Evolutionary conservation across 2,888 invertebrate genomes (phyloP), one percentile per base, ranked within the genome.

Genomic region (Drosophila mercatorum): DNA sequence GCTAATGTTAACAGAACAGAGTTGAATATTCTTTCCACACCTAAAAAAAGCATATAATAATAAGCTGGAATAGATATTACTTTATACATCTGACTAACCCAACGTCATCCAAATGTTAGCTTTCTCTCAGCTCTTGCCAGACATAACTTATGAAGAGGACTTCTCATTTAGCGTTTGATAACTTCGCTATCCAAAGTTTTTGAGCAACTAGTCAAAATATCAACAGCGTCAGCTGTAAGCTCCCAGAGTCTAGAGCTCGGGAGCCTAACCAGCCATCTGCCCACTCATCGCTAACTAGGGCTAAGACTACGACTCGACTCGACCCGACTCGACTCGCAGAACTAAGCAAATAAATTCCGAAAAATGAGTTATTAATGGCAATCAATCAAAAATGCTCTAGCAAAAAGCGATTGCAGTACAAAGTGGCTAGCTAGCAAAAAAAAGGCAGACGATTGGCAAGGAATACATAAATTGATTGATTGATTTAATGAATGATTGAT

Each of bases 401-500:
- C 70, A 62, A 64, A 68, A 80, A 75, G 31, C 55, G 67, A 62
- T 65, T 71, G 69, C 76, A 71, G 64, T 70, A 64, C 51, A 77
- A 69, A 63, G 40, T 69, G 66, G 61, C 80, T 46, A 52, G 26
- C 55, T 17, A 17, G 17, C 17, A 17, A 22, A 71, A n/a, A 40
- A 51, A 61, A 36, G 11, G 22, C 26, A 40, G 53, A 52, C 62
- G 53, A 79, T 71, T 60, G 67, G 76, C 73, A 75, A 73, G 72
- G 80, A 88, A 80, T 82, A 78, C 68, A 80, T 78, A 75, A 85
- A 88, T 85, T 90, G 88, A 87, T 89, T 87, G 87, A 88, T 90
- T 90, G 87, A 89, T 88, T 88, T 90, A 88, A 90, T 90, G 90
- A 90, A 90, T 90, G 90, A 89, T 90, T 88, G 87, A 88, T 88